These are phyloP conservation scores for Zaprionus lachaisei DNA, from an alignment of 1,140 invertebrate species.

Conservation along the genomic window DNA sequence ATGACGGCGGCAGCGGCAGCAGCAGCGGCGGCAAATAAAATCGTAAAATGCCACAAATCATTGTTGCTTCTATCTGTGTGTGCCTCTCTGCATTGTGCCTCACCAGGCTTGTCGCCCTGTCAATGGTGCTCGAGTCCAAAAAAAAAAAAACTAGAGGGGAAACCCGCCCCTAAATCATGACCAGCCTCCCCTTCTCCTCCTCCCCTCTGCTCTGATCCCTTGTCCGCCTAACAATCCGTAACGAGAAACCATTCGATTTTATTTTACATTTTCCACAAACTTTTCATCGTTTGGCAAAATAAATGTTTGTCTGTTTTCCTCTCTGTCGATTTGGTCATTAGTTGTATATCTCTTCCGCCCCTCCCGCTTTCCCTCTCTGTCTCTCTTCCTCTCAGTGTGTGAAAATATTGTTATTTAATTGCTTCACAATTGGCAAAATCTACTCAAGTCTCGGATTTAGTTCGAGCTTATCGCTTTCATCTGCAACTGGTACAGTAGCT, in stretches of 20 bases:
- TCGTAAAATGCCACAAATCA: constrained; percentile 83
- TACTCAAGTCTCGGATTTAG: neutral
- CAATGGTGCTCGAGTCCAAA: constrained; percentile 47
- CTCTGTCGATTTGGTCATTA: constrained; percentile 43
- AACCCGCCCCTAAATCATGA: constrained; percentile 69
- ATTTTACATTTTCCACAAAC: constrained; percentile 70
- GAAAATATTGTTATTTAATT: constrained; percentile 76
- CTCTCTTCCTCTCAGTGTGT: neutral
- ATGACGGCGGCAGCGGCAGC: constrained; percentile 1
- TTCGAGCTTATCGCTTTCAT: constrained; percentile 38
- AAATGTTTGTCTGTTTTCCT: constrained; percentile 52
- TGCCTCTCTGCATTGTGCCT: constrained; percentile 8
- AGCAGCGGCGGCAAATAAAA: constrained; percentile 64
- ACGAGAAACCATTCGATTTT: constrained; percentile 69
- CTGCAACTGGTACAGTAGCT: constrained; percentile 61
- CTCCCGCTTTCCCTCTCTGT: neutral
- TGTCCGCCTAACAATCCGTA: constrained; percentile 54
- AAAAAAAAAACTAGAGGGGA: constrained; percentile 17
- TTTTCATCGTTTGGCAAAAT: constrained; percentile 69
- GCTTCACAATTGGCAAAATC: constrained; percentile 59
- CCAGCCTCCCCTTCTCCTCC: constrained; percentile 21
- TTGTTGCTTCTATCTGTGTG: constrained; percentile 60
- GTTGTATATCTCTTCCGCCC: constrained; percentile 19
- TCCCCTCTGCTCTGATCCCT: neutral
- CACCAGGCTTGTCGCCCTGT: constrained; percentile 33